Evolutionary conservation across 2,797 vertebrate species (phyloP), one percentile per base, ranked within the genome.

Genomic region (Melopsittacus undulatus): DNA sequence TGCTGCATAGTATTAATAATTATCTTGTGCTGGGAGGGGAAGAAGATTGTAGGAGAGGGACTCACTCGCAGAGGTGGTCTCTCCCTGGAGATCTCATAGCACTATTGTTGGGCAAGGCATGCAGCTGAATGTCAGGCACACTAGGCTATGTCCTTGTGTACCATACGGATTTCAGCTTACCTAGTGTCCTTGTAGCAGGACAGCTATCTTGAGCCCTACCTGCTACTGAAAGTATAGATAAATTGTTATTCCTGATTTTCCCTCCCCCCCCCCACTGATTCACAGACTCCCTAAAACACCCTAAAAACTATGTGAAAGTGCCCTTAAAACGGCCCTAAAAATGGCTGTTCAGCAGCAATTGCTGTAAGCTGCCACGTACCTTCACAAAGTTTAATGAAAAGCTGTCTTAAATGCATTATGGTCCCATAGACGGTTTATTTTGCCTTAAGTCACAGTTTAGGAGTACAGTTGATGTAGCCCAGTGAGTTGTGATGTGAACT

Each of bases 61-160:
- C 17, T 56, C 0, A 1, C 17, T 2, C 4, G 3, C 13, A 36
- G 57, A 38, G 8, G 5, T 70, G 27, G 3, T 62, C 13, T 21
- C 20, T 12, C 9, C 13, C 23, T 51, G 13, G 21, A 46, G n/a
- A 20, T 62, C 12, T 4, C 29, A 4, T 23, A 68, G 23, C 42
- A 9, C 48, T 81, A 1, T 15, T 52, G 32, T 26, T 34, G 61
- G 43, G 54, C 32, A 52, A 59, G 38, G 20, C 10, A 1, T 13
- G 43, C 51, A 61, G 14, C 63, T 57, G 45, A 48, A 34, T 10
- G 30, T 69, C 29, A 23, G 43, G 16, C 1, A 2, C 7, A 6
- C 8, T 14, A 13, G 68, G 13, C 73, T 69, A 6, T 67, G 43
- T 21, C 7, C 24, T 48, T 63, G 1, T 7, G 1, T 34, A 2